Evolutionary conservation across 2,888 invertebrate species (phyloP).

Genomic region (Dynastes grantii): DNA sequence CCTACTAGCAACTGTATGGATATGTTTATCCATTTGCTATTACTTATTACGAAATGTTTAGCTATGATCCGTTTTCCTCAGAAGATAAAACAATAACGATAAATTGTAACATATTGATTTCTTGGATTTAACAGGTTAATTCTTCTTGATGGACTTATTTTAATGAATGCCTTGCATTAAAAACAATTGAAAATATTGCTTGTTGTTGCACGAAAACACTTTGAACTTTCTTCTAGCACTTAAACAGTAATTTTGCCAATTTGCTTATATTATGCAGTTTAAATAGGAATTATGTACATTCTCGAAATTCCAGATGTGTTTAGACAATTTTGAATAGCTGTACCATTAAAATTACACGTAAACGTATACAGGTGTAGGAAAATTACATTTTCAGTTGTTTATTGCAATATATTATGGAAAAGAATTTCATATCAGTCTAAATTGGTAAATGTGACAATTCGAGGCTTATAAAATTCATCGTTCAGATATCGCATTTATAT

Average conservation of each 20-base stretch:
- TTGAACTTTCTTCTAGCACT: constrained; percentile 30
- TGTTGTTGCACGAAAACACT: constrained; percentile 43
- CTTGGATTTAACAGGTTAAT: not conserved
- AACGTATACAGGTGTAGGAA: not conserved
- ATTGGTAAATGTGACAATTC: no score
- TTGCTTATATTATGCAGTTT: constrained; percentile 15
- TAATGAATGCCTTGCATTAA: constrained; percentile 35
- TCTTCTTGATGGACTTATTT: constrained; percentile 15
- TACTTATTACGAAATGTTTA: no score
- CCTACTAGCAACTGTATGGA: no score
- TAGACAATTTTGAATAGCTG: not conserved
- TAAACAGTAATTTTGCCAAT: not conserved
- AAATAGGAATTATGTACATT: not conserved
- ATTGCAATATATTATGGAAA: no score
- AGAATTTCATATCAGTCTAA: no score
- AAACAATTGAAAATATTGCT: constrained; percentile 33
- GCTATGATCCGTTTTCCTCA: no score
- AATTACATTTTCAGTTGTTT: no score
- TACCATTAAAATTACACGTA: not conserved
- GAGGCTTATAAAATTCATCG: no score
- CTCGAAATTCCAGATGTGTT: constrained; percentile 1
- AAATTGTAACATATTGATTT: not conserved
- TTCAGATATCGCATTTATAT: no score
- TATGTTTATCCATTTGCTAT: no score
- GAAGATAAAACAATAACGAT: no score